Conservation (phyloP, 2,113 vertebrate species). For the Greenwoodochromis staneri region DNA sequence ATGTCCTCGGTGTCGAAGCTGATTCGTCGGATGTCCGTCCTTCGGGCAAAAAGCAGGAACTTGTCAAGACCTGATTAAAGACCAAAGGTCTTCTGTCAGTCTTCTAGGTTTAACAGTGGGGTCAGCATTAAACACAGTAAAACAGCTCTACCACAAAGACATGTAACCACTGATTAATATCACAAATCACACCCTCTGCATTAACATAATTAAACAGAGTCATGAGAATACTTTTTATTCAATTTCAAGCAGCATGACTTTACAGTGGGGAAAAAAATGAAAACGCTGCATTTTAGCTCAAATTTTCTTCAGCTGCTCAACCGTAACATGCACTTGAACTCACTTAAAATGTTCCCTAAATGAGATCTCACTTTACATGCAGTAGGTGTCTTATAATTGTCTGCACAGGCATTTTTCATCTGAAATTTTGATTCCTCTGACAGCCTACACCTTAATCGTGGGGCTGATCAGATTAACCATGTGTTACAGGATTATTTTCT, state of each 20-base stretch:
- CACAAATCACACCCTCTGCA: not conserved
- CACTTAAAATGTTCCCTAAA: not conserved
- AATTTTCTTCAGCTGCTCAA: not conserved
- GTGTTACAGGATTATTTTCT: not conserved
- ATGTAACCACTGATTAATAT: not conserved
- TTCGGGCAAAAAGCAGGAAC: slow-evolving; percentile 99
- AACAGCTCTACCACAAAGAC: slow-evolving; percentile 31
- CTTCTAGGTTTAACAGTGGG: slow-evolving; percentile 84
- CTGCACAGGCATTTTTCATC: not conserved
- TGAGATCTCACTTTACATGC: not conserved
- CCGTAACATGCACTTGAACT: not conserved
- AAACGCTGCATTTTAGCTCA: not conserved
- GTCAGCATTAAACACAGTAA: slow-evolving; percentile 64
- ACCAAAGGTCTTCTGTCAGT: slow-evolving; percentile 99
- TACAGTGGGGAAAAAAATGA: not conserved
- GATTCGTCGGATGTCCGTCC: slow-evolving; percentile 99
- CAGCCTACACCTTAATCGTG: not conserved
- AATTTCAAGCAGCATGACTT: not conserved
- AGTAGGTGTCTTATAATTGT: not conserved
- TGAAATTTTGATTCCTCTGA: not conserved
- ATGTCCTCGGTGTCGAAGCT: slow-evolving; percentile 98
- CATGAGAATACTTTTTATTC: not conserved
- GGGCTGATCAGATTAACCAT: not conserved
- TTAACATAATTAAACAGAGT: not conserved
- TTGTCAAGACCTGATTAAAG: slow-evolving; percentile 99